Evolutionary conservation across 2,113 vertebrate genomes (phyloP).

Genomic region (Atherinomorus stipes): DNA sequence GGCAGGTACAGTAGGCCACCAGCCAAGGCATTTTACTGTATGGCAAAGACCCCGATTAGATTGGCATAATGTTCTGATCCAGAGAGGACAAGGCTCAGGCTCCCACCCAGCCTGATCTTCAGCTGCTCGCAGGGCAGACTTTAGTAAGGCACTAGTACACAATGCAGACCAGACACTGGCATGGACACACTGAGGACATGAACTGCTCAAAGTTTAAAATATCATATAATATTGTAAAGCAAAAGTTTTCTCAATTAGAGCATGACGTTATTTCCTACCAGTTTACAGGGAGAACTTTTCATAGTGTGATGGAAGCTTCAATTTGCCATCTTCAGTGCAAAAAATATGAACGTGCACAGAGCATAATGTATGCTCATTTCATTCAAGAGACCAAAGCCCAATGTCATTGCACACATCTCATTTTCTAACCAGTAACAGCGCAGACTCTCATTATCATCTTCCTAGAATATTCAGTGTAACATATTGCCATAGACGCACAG

Average conservation of each 20-base stretch:
- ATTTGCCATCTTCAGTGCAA: conserved; percentile 66
- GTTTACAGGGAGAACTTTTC: conserved; percentile 39
- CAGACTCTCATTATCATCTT: conserved; percentile 29
- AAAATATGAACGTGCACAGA: conserved; percentile 61
- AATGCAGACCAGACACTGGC: conserved; percentile 76
- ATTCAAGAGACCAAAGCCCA: conserved; percentile 38
- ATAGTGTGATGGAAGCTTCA: conserved; percentile 47
- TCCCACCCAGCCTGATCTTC: conserved; percentile 62
- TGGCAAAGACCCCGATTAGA: conserved; percentile 69
- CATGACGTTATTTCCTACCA: conserved; percentile 29
- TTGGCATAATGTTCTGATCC: conserved; percentile 69
- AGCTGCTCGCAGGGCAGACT: conserved; percentile 73
- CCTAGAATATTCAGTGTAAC: conserved; percentile 44
- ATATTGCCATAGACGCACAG: conserved; percentile 53
- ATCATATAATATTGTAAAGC: conserved; percentile 32
- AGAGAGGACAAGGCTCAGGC: conserved; percentile 67
- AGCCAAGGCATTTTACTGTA: conserved; percentile 78
- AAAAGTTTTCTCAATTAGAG: conserved; percentile 25
- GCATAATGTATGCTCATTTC: conserved; percentile 58
- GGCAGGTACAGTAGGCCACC: conserved; percentile 69
- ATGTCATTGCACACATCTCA: conserved; percentile 47
- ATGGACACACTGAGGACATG: conserved; percentile 46
- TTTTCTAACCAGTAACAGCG: conserved; percentile 41
- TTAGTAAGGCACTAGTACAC: conserved; percentile 86
- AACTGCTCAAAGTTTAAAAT: conserved; percentile 34